Conservation (phyloP, 2,113 vertebrate genomes). For the Camelus bactrianus region DNA sequence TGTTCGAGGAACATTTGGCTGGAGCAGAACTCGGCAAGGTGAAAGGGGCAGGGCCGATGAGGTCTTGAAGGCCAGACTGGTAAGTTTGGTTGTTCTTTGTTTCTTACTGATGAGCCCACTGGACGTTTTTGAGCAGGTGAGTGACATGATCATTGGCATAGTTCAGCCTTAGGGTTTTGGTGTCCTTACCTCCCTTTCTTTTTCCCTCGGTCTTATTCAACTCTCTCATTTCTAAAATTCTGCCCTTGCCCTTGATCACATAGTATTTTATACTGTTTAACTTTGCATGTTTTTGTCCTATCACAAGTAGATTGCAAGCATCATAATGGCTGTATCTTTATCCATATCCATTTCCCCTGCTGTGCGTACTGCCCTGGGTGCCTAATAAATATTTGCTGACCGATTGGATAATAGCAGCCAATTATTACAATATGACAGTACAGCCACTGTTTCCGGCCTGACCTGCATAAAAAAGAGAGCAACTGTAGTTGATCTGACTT, state of each 20-base stretch:
- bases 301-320: constrained; percentile 52
- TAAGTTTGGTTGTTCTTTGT: background rate
- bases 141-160: background rate
- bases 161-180: background rate
- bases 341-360: constrained; percentile 49
- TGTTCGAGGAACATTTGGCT: background rate
- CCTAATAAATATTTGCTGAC: constrained; percentile 49
- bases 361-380: background rate
- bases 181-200: background rate
- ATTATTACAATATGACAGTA: background rate
- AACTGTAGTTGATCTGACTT: constrained; percentile 52
- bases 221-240: constrained; percentile 31
- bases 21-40: background rate
- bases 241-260: background rate
- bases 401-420: constrained; percentile 43
- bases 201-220: background rate
- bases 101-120: background rate
- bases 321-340: constrained; percentile 36
- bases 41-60: background rate
- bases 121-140: background rate
- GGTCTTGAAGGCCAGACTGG: background rate
- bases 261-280: constrained; percentile 27
- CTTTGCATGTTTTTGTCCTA: constrained; percentile 61
- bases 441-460: constrained; percentile 2
- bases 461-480: background rate